phyloP scores from a whole-genome alignment of 2,888 invertebrate species.

The Suillia variegata region DNA sequence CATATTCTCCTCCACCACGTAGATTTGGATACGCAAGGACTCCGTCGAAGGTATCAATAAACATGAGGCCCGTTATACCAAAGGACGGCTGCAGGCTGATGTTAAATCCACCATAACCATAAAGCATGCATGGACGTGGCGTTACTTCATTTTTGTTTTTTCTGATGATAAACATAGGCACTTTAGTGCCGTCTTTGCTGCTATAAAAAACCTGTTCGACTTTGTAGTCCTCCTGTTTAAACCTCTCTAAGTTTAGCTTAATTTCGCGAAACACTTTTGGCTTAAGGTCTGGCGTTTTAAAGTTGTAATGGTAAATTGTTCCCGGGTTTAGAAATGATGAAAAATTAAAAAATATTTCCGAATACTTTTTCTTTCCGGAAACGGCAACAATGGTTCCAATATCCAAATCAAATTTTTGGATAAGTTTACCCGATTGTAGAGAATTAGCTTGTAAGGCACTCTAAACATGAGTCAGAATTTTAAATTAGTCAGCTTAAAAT shows the following conservation, averaged over 20 bases:
- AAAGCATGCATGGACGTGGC: conserved; percentile 77
- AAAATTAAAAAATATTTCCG: conserved; percentile 92
- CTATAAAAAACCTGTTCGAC: conserved; percentile 90
- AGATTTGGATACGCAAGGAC: conserved; percentile 92
- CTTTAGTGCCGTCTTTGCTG: conserved; percentile 90
- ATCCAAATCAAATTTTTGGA: conserved; percentile 78
- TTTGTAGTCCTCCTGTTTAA: conserved; percentile 78
- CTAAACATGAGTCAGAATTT: too few species aligned
- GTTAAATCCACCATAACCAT: conserved; percentile 98
- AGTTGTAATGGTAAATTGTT: conserved; percentile 82
- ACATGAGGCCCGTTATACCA: conserved; percentile 82
- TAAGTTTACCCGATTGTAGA: conserved; percentile 71
- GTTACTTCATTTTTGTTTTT: conserved; percentile 67
- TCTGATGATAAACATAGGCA: conserved; percentile 94
- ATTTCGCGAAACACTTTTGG: conserved; percentile 81
- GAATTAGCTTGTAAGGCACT: conserved; percentile 82
- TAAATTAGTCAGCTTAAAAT: too few species aligned
- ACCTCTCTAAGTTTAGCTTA: conserved; percentile 77
- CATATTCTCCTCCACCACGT: conserved; percentile 97
- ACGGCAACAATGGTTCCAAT: conserved; percentile 86
- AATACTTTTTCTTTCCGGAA: conserved; percentile 82
- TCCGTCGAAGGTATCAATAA: conserved; percentile 88
- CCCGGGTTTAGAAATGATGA: conserved; percentile 91
- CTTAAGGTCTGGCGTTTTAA: conserved; percentile 68
- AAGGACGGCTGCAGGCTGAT: conserved; percentile 89